phyloP scores from a whole-genome alignment of 2,888 invertebrate genomes.

The Drosophila stalkeri region DNA sequence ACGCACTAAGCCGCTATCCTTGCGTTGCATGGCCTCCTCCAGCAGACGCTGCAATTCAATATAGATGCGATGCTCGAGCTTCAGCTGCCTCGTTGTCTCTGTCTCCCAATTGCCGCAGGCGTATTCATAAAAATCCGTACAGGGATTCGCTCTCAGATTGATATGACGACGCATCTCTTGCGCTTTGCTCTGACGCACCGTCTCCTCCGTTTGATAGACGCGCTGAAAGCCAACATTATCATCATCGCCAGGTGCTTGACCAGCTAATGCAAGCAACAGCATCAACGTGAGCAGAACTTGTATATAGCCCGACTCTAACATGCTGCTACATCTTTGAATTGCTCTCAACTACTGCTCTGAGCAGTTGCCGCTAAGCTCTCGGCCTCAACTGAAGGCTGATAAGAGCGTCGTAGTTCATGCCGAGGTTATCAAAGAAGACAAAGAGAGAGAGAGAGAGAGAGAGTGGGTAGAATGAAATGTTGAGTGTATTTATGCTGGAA shows the following conservation, averaged over 20 bases:
- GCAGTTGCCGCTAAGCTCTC: neutral
- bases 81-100: slow-evolving; percentile 36
- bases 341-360: slow-evolving; percentile 56
- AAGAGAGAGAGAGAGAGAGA: neutral
- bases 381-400: slow-evolving; percentile 39
- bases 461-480: neutral
- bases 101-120: slow-evolving; percentile 81
- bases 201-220: slow-evolving; percentile 68
- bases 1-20: slow-evolving; percentile 69
- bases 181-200: slow-evolving; percentile 65
- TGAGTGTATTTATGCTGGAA: neutral
- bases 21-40: slow-evolving; percentile 63
- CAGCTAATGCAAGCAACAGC: slow-evolving; percentile 1
- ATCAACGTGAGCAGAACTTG: slow-evolving; percentile 19
- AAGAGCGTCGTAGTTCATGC: slow-evolving; percentile 46
- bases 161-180: slow-evolving; percentile 70
- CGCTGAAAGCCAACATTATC: slow-evolving; percentile 44
- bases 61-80: slow-evolving; percentile 57
- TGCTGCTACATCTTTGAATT: slow-evolving; percentile 55
- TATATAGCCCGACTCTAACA: slow-evolving; percentile 39
- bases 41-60: slow-evolving; percentile 67
- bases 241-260: slow-evolving; percentile 15
- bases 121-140: slow-evolving; percentile 82
- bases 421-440: slow-evolving; percentile 54
- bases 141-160: slow-evolving; percentile 78